A percentile compares a stretch with the other conserved stretches of the same genome.
These are phyloP conservation scores for Recurvirostra avosetta DNA, from an alignment of 2,113 vertebrate species.

Conservation along the genomic window DNA sequence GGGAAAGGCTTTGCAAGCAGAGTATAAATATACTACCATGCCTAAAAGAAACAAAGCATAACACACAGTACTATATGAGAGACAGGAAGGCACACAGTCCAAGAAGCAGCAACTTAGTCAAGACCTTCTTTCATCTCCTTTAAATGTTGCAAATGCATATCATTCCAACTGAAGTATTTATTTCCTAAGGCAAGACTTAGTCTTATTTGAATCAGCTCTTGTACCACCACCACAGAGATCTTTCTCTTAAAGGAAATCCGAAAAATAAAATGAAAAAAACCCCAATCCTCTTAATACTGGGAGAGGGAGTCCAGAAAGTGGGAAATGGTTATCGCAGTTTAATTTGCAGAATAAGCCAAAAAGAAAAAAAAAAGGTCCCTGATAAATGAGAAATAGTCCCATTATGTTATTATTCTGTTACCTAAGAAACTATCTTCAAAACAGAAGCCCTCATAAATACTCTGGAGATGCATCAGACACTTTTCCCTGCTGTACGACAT, in stretches of 20 bases:
- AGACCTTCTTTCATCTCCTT: slow-evolving; percentile 40
- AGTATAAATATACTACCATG: slow-evolving; percentile 46
- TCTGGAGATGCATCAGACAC: slow-evolving; percentile 80
- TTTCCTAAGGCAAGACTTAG: not conserved
- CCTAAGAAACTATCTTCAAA: slow-evolving; percentile 90
- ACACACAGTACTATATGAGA: not conserved
- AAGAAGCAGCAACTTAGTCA: slow-evolving; percentile 7
- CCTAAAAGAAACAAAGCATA: slow-evolving; percentile 44
- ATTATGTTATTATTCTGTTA: slow-evolving; percentile 81
- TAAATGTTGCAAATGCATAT: not conserved
- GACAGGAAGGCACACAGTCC: slow-evolving; percentile 10
- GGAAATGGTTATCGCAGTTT: slow-evolving; percentile 50
- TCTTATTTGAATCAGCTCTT: not conserved
- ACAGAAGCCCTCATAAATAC: slow-evolving; percentile 87
- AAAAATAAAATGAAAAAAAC: not conserved
- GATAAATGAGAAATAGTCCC: slow-evolving; percentile 74
- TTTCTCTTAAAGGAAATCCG: not conserved
- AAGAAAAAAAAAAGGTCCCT: not conserved
- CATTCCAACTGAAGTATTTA: slow-evolving; percentile 50
- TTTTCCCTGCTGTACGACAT: slow-evolving; percentile 67
- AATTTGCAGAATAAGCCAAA: slow-evolving; percentile 67
- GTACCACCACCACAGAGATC: not conserved
- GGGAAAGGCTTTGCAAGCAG: not conserved
- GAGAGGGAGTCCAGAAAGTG: not conserved
- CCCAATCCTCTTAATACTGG: not conserved